These are phyloP conservation scores for Melitaea athalia DNA, from an alignment of 2,888 invertebrate species.

Conservation along the genomic window DNA sequence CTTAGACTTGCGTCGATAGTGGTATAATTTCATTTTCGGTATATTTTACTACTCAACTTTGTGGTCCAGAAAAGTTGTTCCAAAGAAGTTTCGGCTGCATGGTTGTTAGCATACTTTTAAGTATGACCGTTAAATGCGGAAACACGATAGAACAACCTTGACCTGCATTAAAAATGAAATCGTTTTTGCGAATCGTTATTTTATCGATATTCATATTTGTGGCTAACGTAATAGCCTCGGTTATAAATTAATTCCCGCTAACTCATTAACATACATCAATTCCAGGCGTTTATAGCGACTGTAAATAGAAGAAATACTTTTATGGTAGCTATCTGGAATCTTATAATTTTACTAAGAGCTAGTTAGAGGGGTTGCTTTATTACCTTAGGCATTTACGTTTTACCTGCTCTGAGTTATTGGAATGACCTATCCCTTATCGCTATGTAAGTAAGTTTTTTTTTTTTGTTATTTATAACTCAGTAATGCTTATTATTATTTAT, in stretches of 20 bases:
- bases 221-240: conserved; percentile 26
- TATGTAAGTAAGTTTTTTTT: no score
- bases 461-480: neutral
- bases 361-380: conserved; percentile 27
- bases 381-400: conserved; percentile 1
- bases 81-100: no score
- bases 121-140: conserved; percentile 34
- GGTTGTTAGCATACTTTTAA: neutral
- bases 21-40: no score
- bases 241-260: neutral
- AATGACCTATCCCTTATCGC: no score
- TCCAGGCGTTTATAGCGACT: conserved; percentile 12
- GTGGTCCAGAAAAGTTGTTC: no score
- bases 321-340: conserved; percentile 14
- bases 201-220: conserved; percentile 42
- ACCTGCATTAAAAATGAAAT: conserved; percentile 72
- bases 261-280: conserved; percentile 7
- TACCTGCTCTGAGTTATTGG: neutral
- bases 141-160: conserved; percentile 68
- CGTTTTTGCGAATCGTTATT: conserved; percentile 62
- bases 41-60: no score
- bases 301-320: conserved; percentile 9
- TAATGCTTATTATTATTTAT: neutral
- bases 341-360: conserved; percentile 27
- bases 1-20: no score